phyloP scores from a whole-genome alignment of 2,113 vertebrate species.

The Lophotis ruficrista region DNA sequence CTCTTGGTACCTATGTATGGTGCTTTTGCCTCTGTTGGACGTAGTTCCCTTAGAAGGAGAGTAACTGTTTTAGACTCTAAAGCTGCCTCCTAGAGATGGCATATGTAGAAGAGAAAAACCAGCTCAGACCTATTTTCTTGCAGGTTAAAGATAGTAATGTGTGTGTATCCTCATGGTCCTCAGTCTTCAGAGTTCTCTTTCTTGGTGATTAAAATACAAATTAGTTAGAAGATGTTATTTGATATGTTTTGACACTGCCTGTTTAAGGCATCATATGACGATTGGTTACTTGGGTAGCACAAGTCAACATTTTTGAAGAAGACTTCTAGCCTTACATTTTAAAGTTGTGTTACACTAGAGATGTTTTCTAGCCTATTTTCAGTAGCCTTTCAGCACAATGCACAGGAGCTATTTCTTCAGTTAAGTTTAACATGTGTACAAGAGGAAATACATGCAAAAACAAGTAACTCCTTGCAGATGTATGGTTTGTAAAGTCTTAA shows the following conservation, averaged over 20 bases:
- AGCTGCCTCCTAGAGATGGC: not conserved
- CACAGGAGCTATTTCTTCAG: not conserved
- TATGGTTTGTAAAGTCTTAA: not conserved
- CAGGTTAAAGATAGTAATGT: not conserved
- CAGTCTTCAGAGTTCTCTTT: not conserved
- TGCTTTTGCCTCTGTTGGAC: not conserved
- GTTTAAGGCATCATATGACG: not conserved
- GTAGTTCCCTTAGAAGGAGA: not conserved
- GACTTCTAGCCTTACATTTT: not conserved
- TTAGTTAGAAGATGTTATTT: not conserved
- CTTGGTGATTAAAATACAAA: not conserved
- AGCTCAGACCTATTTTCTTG: not conserved
- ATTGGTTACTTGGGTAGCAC: not conserved
- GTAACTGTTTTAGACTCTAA: not conserved
- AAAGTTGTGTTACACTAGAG: not conserved
- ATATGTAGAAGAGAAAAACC: not conserved
- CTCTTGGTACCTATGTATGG: accelerated
- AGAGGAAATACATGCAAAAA: not conserved
- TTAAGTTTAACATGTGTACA: not conserved
- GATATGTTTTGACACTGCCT: not conserved
- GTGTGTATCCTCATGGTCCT: not conserved
- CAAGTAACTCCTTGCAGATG: not conserved
- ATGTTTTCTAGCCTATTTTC: not conserved
- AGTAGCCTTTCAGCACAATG: not conserved
- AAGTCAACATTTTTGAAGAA: not conserved